Base-by-base conservation (phyloP, 2,888 invertebrate species). In the Osedax frankpressi region DNA sequence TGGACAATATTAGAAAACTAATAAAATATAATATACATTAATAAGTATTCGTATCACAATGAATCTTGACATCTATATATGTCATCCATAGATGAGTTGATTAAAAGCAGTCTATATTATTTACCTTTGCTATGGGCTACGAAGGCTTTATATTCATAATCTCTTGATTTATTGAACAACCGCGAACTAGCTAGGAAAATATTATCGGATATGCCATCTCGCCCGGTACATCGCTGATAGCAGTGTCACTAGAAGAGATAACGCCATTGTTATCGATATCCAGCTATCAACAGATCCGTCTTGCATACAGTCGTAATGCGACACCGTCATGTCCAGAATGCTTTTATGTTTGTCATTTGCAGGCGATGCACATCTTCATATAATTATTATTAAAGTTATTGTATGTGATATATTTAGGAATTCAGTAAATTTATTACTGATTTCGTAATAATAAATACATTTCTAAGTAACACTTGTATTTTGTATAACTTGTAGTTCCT, bases 201-300 rank as follows among this genome's bases (percentile, higher is more conserved):
- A 68, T 25, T 68, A 68, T n/a, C 68, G n/a, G 68, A 68, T 68
- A 2, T 68, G 28, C 68, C 68, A 68, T 25, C 68, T 25, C 44
- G 11, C 44, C 44, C 44, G 6, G 19, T 44, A 44, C 44, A 44
- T 6, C 6, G 44, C 44, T 6, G 44, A 6, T 19, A 19, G 11
- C 44, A 44, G 44, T 44, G 44, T 44, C 11, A 44, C 44, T 19
- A 19, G 11, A 11, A 44, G 19, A 6, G 19, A 6, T 6, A 44
- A 6, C 11, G 44, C 44, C 44, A 44, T 11, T 6, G 44, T 44
- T 19, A 44, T 19, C 11, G 44, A 6, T 6, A 44, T 19, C 11
- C 44, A 44, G 19, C 44, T 6, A 19, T 44, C 44, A 19, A 19
- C 44, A 6, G 44, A 6, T 44, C 6, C 11, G 44, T 6, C 19